Percentiles rank a stretch among this genome's conserved stretches.
These are phyloP conservation scores for Ennomos quercinarius DNA, from an alignment of 2,888 invertebrate genomes.

Conservation along the genomic window DNA sequence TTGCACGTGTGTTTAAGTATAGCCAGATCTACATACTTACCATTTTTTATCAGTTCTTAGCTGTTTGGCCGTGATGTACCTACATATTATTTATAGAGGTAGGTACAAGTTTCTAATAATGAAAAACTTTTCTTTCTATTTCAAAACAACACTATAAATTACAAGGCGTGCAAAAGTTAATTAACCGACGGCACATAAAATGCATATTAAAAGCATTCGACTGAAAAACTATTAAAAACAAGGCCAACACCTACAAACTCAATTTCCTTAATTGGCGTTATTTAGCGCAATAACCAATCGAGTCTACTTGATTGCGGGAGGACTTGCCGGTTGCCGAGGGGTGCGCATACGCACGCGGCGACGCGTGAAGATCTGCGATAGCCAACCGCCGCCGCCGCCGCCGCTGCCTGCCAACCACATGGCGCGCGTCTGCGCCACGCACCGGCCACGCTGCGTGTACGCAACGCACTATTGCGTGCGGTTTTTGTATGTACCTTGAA, in stretches of 20 bases:
- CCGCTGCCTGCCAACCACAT: constrained; percentile 58
- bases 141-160: too few relatives aligned
- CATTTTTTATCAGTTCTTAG: too few relatives aligned
- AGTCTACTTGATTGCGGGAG: constrained; percentile 14
- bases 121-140: too few relatives aligned
- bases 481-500: constrained; percentile 28
- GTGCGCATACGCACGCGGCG: constrained; percentile 56
- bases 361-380: constrained; percentile 79
- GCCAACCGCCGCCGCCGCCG: constrained; percentile 54
- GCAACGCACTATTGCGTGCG: constrained; percentile 38
- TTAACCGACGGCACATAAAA: background rate
- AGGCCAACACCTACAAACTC: constrained; percentile 35
- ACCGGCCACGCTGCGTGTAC: constrained; percentile 31
- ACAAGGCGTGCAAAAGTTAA: background rate
- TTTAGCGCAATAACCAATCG: constrained; percentile 55
- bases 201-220: background rate
- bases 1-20: too few relatives aligned
- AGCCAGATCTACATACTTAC: too few relatives aligned
- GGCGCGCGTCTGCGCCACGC: constrained; percentile 48
- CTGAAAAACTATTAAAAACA: constrained; percentile 16
- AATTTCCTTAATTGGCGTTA: constrained; percentile 46
- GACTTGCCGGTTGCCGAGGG: constrained; percentile 43
- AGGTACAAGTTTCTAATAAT: too few relatives aligned
- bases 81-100: too few relatives aligned
- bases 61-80: too few relatives aligned